Base-by-base conservation (phyloP, 2,888 invertebrate genomes). In the Danaus chrysippus region DNA sequence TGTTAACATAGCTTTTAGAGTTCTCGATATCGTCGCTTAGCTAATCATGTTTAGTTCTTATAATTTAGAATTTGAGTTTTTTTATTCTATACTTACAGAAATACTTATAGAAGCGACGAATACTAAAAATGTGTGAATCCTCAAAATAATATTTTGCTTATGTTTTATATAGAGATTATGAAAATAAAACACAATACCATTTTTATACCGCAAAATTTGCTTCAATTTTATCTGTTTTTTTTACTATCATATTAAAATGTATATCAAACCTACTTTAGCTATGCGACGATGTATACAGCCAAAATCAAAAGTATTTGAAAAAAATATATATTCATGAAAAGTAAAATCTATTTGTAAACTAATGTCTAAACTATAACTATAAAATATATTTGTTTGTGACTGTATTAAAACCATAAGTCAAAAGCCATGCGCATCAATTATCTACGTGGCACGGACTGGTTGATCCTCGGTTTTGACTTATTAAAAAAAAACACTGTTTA, bases 381-480 rank as follows among this genome's bases (percentile, higher is more conserved):
- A 10, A 49, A n/a, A 11, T 13, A 19, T 46, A 19, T 54, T 41
- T 46, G 59, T 57, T 57, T 59, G 46, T 23, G 56, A 59, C 57
- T 41, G 17, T 11, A 15, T 41, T 13, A 3, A 23, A 43, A 57
- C 19, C 19, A 52, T 23, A 56, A 59, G 34, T 41, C 53, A 55
- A 42, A 62, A 63, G 66, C 63, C 61, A 66, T 66, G 61, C 64
- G 23, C 53, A 57, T 46, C 56, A 63, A 54, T 49, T 58, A 61
- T 63, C 64, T 64, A 62, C 13, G 17, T 62, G 61, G 61, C 57
- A 52, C 59, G 61, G 63, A 64, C 62, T 64, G 66, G 62, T 42
- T 62, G 64, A 62, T 54, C 46, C 15, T n/a, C 13, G 9, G 11
- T 41, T 42, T n/a, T 13, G 17, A 15, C 15, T 1, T 42, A 55